Evolutionary conservation across 2,113 vertebrate genomes (phyloP).

Genomic region (Chaenocephalus aceratus): DNA sequence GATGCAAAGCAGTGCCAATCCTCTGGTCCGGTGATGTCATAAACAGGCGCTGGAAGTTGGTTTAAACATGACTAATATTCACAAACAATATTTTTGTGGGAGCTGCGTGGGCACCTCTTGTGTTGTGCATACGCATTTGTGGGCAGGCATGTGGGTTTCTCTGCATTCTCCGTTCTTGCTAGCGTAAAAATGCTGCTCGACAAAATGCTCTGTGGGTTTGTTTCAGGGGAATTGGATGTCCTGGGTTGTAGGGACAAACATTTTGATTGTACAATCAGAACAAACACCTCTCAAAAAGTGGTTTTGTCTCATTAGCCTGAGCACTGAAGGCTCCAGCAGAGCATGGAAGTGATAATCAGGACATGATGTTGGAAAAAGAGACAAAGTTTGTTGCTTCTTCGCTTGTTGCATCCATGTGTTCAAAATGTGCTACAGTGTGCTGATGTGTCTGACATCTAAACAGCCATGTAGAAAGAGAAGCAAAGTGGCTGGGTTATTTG

Average conservation of each 20-base stretch:
- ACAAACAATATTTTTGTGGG: constrained; percentile 53
- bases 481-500: constrained; percentile 32
- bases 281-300: constrained; percentile 45
- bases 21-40: constrained; percentile 54
- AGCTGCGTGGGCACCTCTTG: constrained; percentile 18
- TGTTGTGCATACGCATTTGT: constrained; percentile 19
- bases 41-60: constrained; percentile 39
- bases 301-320: constrained; percentile 17
- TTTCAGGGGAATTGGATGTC: constrained; percentile 28
- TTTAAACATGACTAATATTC: constrained; percentile 66
- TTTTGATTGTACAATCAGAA: constrained; percentile 36
- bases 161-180: constrained; percentile 30
- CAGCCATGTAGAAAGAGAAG: constrained; percentile 24
- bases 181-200: constrained; percentile 40
- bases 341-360: constrained; percentile 38
- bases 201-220: constrained; percentile 50
- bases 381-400: constrained; percentile 39
- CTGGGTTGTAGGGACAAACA: constrained; percentile 22
- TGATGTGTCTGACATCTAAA: constrained; percentile 52
- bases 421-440: constrained; percentile 47
- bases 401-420: constrained; percentile 60
- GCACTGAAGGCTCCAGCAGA: constrained; percentile 23
- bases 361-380: constrained; percentile 34
- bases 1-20: constrained; percentile 32
- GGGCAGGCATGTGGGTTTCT: constrained; percentile 29